Conservation (phyloP, 2,113 vertebrate genomes). For the Ascaphus truei region DNA sequence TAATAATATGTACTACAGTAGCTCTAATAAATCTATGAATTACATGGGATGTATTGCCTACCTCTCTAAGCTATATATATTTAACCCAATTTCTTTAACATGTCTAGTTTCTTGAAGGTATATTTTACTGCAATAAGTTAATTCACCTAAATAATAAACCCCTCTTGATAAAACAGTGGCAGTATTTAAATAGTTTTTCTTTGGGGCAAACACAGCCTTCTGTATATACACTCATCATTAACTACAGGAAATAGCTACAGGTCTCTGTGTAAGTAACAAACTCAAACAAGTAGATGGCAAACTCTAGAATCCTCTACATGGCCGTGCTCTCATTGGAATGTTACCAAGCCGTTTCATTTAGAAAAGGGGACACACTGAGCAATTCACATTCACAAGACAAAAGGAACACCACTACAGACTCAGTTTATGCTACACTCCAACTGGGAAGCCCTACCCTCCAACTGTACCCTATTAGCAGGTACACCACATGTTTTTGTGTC, state of each 20-base stretch:
- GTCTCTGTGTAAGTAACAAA: not conserved
- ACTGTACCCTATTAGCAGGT: too few relatives aligned
- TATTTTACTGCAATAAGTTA: too few relatives aligned
- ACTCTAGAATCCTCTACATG: not conserved
- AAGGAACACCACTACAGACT: not conserved
- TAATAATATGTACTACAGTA: conserved; percentile 34
- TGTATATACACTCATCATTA: not conserved
- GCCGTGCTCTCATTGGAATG: not conserved
- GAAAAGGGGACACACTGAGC: not conserved
- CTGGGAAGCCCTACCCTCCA: too few relatives aligned
- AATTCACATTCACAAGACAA: not conserved
- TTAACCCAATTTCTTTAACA: too few relatives aligned
- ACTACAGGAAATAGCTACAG: not conserved
- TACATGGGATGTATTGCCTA: too few relatives aligned
- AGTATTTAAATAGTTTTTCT: too few relatives aligned
- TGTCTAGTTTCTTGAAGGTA: too few relatives aligned
- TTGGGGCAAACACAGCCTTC: not conserved
- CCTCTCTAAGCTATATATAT: too few relatives aligned
- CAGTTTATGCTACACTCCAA: not conserved
- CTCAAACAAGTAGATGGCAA: not conserved
- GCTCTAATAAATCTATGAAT: too few relatives aligned
- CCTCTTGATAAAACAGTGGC: too few relatives aligned
- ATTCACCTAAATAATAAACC: too few relatives aligned
- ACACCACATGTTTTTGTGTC: too few relatives aligned
- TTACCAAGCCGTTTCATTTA: not conserved